Evolutionary conservation across 2,888 invertebrate genomes (phyloP).

Genomic region (Ditylenchus weischeri): DNA sequence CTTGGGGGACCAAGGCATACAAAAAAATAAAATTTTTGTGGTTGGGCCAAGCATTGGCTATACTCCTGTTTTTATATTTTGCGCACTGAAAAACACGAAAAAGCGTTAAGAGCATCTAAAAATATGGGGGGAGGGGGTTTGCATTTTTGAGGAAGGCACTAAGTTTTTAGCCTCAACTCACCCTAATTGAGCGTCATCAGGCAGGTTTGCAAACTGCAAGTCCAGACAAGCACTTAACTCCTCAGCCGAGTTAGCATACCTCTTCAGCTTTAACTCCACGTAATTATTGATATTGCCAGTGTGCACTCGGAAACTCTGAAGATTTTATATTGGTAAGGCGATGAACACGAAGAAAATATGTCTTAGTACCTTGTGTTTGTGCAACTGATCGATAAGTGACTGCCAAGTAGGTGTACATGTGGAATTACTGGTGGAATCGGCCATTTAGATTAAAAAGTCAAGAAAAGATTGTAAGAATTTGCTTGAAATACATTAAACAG

Average conservation of each 20-base stretch:
- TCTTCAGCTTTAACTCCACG: constrained; percentile 52
- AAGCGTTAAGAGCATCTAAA: not conserved
- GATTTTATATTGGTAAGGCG: too few relatives aligned
- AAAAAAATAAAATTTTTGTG: not conserved
- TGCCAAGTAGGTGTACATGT: constrained; percentile 26
- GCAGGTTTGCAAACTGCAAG: constrained; percentile 48
- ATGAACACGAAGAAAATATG: not conserved
- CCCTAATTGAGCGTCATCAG: constrained; percentile 42
- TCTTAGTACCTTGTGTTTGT: constrained; percentile 19
- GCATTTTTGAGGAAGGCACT: constrained; percentile 10
- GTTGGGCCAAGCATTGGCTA: too few relatives aligned
- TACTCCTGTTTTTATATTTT: too few relatives aligned
- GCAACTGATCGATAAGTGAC: constrained; percentile 25
- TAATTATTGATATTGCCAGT: constrained; percentile 58
- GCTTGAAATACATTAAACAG: too few relatives aligned
- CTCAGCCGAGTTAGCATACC: constrained; percentile 55
- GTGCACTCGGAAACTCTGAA: constrained; percentile 48
- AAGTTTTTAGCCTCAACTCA: constrained; percentile 31
- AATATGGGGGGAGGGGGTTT: too few relatives aligned
- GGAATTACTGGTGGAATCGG: not conserved
- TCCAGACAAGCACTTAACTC: constrained; percentile 56
- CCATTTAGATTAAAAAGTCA: too few relatives aligned
- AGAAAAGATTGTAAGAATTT: too few relatives aligned
- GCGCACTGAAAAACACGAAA: too few relatives aligned
- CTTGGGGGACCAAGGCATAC: too few relatives aligned